Conservation (phyloP, 1,140 invertebrate genomes). For the Drosophila nannoptera region DNA sequence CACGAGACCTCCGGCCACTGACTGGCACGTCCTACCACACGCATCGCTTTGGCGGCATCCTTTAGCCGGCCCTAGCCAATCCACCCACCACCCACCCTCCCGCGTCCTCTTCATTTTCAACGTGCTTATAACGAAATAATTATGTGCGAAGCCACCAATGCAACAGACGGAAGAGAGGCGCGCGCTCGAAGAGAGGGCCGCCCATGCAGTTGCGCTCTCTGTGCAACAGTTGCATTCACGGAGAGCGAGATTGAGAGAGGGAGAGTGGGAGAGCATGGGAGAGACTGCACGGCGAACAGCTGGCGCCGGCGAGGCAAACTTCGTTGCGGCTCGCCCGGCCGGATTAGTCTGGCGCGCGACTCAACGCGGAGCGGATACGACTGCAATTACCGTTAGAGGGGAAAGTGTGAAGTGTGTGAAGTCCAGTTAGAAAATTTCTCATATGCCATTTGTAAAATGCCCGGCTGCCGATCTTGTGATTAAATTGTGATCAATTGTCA, state of each 20-base stretch:
- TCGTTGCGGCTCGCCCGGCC: conserved; percentile 49
- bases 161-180: conserved; percentile 14
- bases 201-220: conserved; percentile 31
- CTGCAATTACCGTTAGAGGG: conserved; percentile 23
- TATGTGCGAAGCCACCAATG: conserved; percentile 53
- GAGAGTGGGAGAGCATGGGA: conserved; percentile 19
- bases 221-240: conserved; percentile 47
- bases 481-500: neutral
- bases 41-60: conserved; percentile 17
- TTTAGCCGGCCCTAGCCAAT: conserved; percentile 12
- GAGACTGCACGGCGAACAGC: conserved; percentile 22
- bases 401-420: conserved; percentile 4
- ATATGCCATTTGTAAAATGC: neutral
- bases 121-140: conserved; percentile 66
- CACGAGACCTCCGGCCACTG: conserved; percentile 22
- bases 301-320: conserved; percentile 41
- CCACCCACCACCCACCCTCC: neutral
- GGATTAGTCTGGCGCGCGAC: conserved; percentile 71
- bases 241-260: conserved; percentile 1
- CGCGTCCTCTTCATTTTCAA: conserved; percentile 33
- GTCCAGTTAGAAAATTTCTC: neutral
- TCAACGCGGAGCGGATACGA: conserved; percentile 51
- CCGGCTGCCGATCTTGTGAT: neutral
- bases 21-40: conserved; percentile 1
- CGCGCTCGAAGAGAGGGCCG: conserved; percentile 9